Base-by-base conservation (phyloP, 2,888 invertebrate species). In the Troides helena region DNA sequence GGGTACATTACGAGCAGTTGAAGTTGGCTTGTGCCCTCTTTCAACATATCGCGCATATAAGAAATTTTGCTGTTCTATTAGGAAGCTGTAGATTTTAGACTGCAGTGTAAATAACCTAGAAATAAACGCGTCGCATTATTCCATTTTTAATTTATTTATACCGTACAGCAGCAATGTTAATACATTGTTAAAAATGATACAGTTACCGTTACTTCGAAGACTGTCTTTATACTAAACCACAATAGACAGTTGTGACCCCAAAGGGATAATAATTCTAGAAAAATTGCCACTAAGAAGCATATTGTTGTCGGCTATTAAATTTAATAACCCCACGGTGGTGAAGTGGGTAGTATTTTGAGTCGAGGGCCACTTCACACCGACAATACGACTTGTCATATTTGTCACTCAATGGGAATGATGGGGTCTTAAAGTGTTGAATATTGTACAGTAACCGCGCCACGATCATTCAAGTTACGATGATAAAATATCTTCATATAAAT, bases 371-470 rank as follows among this genome's bases (percentile, higher is more conserved):
- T 90, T 86, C 74, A 81, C 72, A 72, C 72, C 77, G 73, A 86
- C 85, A 89, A 88, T 87, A 75, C 68, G 67, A 83, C 80, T 76
- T 82, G 86, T 86, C 89, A 89, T 87, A 86, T 82, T 84, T 80
- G 79, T 79, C 80, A 81, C 81, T 76, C 74, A 72, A 70, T 58
- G 21, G 46, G 63, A 69, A 58, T 69, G 72, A 71, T 69, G 66
- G 72, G 73, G 66, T 65, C 46, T 25, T 43, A 14, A 25, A 60
- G 23, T 65, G 63, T 66, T 39, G 67, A 64, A 59, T 63, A 60
- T 60, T 71, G 53, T 25, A 67, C 53, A 53, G n/a, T 57, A 60
- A 36, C 60, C 36, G 50, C 39, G 59, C 50, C 39, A 39, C 53
- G 57, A 25, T 58, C 57, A 53, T 53, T n/a, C 53, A 53, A 53